phyloP scores from a whole-genome alignment of 2,113 vertebrate genomes.

The Prinia subflava region DNA sequence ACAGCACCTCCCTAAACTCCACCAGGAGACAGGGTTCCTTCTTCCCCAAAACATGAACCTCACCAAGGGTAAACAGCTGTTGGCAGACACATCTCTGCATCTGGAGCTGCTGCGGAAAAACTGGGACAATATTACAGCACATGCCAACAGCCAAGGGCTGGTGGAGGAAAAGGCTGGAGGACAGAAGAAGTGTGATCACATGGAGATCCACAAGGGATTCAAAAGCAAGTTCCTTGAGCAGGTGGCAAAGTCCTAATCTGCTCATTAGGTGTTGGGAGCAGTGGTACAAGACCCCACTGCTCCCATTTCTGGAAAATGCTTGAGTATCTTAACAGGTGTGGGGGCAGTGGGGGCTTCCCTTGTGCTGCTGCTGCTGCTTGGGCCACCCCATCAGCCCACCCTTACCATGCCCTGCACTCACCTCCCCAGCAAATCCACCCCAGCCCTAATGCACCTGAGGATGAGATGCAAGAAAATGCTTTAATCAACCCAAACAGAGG shows the following conservation, averaged over 20 bases:
- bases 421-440: neutral
- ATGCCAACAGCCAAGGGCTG: neutral
- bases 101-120: neutral
- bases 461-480: neutral
- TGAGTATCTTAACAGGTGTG: rapidly evolving
- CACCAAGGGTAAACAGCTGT: neutral
- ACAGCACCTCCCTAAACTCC: neutral
- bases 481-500: neutral
- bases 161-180: neutral
- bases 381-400: neutral
- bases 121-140: neutral
- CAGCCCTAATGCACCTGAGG: rapidly evolving
- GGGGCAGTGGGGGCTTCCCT: neutral
- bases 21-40: neutral
- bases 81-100: neutral
- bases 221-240: neutral
- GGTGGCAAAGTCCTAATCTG: neutral
- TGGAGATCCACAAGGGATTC: neutral
- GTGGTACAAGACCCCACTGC: neutral
- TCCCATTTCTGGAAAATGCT: neutral
- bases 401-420: neutral
- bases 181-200: neutral
- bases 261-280: neutral
- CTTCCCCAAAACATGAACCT: neutral
- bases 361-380: neutral